Base-by-base conservation (phyloP, 1,140 invertebrate genomes). In the Hycleus phaleratus region DNA sequence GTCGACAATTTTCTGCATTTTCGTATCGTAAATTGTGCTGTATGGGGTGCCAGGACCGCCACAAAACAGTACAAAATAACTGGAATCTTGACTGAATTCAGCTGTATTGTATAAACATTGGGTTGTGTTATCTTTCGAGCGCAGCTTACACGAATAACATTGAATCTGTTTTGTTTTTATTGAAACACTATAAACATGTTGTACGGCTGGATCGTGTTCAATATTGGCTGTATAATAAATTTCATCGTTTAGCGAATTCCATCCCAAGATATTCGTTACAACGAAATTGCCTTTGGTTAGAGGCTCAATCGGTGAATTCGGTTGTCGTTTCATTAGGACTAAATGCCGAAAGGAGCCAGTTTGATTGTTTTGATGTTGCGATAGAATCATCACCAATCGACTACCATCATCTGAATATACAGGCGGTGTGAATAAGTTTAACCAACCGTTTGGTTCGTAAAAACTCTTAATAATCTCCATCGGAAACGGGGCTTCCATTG, bases 251-350 rank as follows among this genome's bases (percentile, higher is more conserved):
- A 81, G 72, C 54, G 85, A 72, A 67, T 93, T 85, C 86, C 89
- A 94, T 24, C 81, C 78, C 2, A 92, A 73, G 58, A 97, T 87
- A 64, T 86, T 82, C 6, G 82, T 84, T 11, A 95, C 91, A 54
- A 87, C 85, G 71, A 83, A 89, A 56, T 80, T 78, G 26, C 88
- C 90, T 26, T 77, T 79, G 46, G 88, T 93, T 46, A 93, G 73
- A 44, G 85, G 81, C 51, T 74, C 73, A 42, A 55, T 59, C 54
- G 60, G 42, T 46, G 73, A 61, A 58, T 70, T 57, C 68, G 58
- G 25, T 46, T 24, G 61, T 61, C 47, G 26, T 52, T 75, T 59
- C 46, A 89, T 73, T 44, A 85, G 66, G 10, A 80, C 79, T 24
- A 90, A 71, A 63, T 91, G 88, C 65, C 83, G 78, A 73, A 82